Evolutionary conservation across 2,797 vertebrate species (phyloP), one percentile per base, ranked within the genome.

Genomic region (Phoxinus dragarum): DNA sequence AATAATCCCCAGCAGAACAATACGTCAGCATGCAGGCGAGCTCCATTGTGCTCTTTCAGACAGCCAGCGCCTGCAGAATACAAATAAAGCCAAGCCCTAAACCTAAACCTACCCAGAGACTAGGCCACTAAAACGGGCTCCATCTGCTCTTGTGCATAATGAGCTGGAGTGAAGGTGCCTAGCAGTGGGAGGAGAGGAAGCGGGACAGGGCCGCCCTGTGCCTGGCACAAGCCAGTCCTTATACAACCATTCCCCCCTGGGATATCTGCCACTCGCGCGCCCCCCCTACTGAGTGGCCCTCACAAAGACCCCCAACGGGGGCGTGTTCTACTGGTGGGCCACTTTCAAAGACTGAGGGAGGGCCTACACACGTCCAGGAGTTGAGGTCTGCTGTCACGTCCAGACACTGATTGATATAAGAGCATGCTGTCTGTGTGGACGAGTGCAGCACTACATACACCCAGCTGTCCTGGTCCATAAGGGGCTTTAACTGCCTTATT

Each of bases 111-210:
- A 92, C 92, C 91, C 69, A 52, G 91, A 91, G 93, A 94, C 92
- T 87, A 85, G 27, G 86, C 90, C 86, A 86, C 84, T 77, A 81
- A 84, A 86, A 84, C 86, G 91, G 80, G 59, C 87, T 91, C 92
- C 94, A 94, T 94, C 94, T 95, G 94, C 93, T 91, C 90, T 87
- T 77, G 88, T 88, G 89, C 90, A 93, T 91, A 94, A 91, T 89
- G 91, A 93, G 44, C 81, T 79, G 73, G 89, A 89, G 84, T 84
- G 89, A 89, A 81, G 84, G 59, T 84, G 67, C 40, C 21, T 52
- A 40, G 52, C 40, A 77, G 71, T 67, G 27, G 72, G 80, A 85
- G 71, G 84, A 86, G 72, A 80, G 75, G 27, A 54, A 82, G 88
- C 83, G 85, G 79, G 83, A 73, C 59, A 84, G 83, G 87, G 71